These are phyloP conservation scores for Diabrotica balteata DNA, from an alignment of 2,888 invertebrate genomes.

Conservation along the genomic window DNA sequence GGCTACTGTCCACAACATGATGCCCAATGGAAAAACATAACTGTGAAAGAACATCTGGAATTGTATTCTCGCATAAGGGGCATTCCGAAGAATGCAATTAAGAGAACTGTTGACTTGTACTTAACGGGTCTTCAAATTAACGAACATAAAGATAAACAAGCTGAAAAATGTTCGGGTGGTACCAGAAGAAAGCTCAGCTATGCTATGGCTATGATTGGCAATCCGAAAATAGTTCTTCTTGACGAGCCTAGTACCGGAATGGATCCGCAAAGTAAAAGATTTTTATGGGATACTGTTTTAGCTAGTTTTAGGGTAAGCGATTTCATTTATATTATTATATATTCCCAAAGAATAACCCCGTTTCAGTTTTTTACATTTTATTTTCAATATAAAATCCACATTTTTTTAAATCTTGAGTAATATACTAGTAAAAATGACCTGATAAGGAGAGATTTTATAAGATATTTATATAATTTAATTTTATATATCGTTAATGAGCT, in stretches of 20 bases:
- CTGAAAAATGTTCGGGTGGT: constrained; percentile 71
- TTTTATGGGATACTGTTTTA: constrained; percentile 80
- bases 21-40: constrained; percentile 85
- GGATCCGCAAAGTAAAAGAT: constrained; percentile 86
- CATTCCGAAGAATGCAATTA: constrained; percentile 71
- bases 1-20: constrained; percentile 91
- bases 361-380: too few species aligned
- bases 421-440: too few species aligned
- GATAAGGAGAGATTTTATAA: too few species aligned
- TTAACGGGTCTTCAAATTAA: constrained; percentile 77
- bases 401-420: too few species aligned
- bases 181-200: constrained; percentile 85
- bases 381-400: too few species aligned
- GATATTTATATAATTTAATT: too few species aligned
- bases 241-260: constrained; percentile 90
- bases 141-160: constrained; percentile 80
- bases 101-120: constrained; percentile 74
- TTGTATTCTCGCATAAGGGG: constrained; percentile 77
- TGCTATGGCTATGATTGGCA: constrained; percentile 84
- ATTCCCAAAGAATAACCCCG: too few species aligned
- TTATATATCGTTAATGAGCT: too few species aligned
- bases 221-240: constrained; percentile 78
- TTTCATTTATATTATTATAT: too few species aligned
- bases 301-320: constrained; percentile 71
- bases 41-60: constrained; percentile 81